Evolutionary conservation across 2,113 vertebrate species (phyloP), one percentile per base, ranked within the genome.

Genomic region (Mirza zaza): DNA sequence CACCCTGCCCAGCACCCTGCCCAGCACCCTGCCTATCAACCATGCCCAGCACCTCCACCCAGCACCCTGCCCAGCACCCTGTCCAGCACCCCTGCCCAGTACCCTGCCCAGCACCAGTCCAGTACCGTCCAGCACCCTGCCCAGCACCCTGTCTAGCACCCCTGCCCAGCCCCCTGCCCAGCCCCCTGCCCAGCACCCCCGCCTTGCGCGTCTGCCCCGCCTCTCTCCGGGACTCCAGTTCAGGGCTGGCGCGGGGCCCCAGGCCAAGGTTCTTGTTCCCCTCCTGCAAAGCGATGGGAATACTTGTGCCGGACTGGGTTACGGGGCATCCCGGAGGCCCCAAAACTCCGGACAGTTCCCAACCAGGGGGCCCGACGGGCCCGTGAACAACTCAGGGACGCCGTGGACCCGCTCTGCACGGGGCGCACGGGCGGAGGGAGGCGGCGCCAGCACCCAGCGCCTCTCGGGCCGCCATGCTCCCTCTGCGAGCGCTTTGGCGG

Each of bases 361-460:
- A 61, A 6, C 2, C 34, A 1, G 2, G 6, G 39, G 23, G 12
- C 32, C 36, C 1, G 2, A 14, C 0, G 11, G 18, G 3, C 29
- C 75, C 1, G 0, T 0, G 7, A 34, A 4, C 32, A 12, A 36
- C 12, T 17, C 14, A 3, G 65, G n/a, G 27, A 15, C 10, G 23
- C n/a, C n/a, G 29, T 52, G 6, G 2, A 21, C 6, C 34, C 23
- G 20, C 32, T 12, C 2, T 0, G 25, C 18, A 6, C 12, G 21
- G 2, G 20, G 27, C 6, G 3, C 14, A 20, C 8, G 5, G 3
- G 36, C 36, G 0, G 61, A 68, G 32, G 3, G 18, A 39, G 34
- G 7, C 2, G 8, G 5, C 1, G 14, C 21, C 0, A 6, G 75
- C 2, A 6, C 15, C 5, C 7, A 15, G 21, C 25, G 77, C 71